These are phyloP conservation scores for Platorchestia sp. DNA, from an alignment of 1,140 invertebrate genomes.

Conservation along the genomic window DNA sequence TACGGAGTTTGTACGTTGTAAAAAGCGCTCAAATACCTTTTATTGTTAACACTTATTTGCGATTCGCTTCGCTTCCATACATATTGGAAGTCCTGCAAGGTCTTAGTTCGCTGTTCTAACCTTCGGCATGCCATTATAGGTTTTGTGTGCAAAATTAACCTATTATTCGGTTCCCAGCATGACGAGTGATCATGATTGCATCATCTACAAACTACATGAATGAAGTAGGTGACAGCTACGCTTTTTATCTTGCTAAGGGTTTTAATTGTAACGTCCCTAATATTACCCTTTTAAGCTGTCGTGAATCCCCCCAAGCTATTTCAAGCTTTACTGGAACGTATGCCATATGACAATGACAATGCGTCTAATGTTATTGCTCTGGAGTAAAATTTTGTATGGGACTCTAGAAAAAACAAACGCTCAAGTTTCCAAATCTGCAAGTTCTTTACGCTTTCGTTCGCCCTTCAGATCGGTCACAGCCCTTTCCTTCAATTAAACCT, in stretches of 20 bases:
- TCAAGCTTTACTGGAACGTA: not conserved
- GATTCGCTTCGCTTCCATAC: not conserved
- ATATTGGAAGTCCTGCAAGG: not conserved
- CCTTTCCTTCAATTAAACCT: not conserved
- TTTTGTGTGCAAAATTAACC: not conserved
- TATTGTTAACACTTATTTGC: too few relatives aligned
- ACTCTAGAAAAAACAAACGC: not conserved
- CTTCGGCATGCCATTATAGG: not conserved
- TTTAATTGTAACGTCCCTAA: too few relatives aligned
- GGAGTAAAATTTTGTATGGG: not conserved
- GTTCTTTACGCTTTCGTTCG: not conserved
- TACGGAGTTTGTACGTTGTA: not conserved
- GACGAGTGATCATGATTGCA: not conserved
- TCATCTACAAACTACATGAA: not conserved
- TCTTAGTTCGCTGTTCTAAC: not conserved
- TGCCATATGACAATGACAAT: not conserved
- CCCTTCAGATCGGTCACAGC: not conserved
- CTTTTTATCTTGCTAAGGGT: too few relatives aligned
- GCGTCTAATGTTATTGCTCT: not conserved
- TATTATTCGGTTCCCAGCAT: not conserved
- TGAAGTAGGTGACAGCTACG: too few relatives aligned
- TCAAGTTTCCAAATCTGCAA: not conserved
- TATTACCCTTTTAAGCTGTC: too few relatives aligned
- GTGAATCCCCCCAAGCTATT: too few relatives aligned
- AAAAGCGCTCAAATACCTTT: too few relatives aligned